These are phyloP conservation scores for Laupala kohalensis DNA, from an alignment of 1,140 invertebrate genomes.

Conservation along the genomic window DNA sequence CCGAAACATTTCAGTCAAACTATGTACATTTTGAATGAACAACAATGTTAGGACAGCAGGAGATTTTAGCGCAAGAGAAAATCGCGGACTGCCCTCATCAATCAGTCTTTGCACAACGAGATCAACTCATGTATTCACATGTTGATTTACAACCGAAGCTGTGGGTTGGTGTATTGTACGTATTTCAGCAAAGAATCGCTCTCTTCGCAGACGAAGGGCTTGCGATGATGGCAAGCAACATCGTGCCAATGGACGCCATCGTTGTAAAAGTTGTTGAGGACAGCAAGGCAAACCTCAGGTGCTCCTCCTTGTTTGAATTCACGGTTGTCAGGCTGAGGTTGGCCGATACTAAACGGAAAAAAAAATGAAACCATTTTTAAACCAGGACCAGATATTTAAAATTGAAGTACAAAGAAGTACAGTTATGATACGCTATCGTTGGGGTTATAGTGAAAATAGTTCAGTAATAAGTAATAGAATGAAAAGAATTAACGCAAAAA, in stretches of 20 bases:
- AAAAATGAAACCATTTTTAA: neutral
- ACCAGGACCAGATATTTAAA: neutral
- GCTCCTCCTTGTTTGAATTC: slow-evolving; percentile 64
- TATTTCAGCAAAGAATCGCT: slow-evolving; percentile 67
- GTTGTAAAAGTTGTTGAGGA: slow-evolving; percentile 74
- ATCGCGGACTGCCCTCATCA: too few relatives aligned
- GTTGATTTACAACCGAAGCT: slow-evolving; percentile 44
- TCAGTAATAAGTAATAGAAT: neutral
- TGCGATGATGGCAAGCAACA: slow-evolving; percentile 70
- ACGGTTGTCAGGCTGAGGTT: slow-evolving; percentile 67
- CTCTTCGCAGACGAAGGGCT: slow-evolving; percentile 71
- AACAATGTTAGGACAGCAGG: too few relatives aligned
- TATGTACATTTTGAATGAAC: too few relatives aligned
- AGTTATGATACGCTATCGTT: neutral
- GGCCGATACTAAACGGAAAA: neutral
- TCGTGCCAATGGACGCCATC: slow-evolving; percentile 79
- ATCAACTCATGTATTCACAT: neutral
- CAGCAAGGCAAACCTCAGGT: slow-evolving; percentile 61
- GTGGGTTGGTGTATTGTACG: slow-evolving; percentile 61
- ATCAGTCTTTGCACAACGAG: neutral
- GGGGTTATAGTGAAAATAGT: neutral
- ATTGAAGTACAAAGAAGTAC: neutral
- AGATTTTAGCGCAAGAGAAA: too few relatives aligned
- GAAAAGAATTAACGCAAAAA: neutral
- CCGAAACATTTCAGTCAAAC: too few relatives aligned